Conservation (phyloP, 2,888 invertebrate genomes). For the Eilema caniola region DNA sequence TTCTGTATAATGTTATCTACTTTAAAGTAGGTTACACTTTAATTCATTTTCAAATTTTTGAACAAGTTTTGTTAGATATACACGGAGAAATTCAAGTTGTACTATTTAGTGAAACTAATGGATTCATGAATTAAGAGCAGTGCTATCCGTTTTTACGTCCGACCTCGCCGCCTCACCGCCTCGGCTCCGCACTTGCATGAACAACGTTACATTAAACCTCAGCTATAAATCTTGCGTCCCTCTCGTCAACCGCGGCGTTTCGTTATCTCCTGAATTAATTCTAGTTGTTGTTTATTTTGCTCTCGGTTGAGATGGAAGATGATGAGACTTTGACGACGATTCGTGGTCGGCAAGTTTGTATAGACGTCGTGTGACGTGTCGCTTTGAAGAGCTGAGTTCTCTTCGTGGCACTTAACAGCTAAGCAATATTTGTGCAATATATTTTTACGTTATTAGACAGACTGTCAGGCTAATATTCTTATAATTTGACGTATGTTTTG, state of each 20-base stretch:
- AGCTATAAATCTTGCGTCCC: slow-evolving; percentile 18
- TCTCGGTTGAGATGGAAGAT: slow-evolving; percentile 10
- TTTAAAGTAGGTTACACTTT: too few relatives aligned
- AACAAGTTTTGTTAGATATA: too few relatives aligned
- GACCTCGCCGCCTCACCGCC: background rate
- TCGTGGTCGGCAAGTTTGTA: slow-evolving; percentile 8
- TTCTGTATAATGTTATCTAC: too few relatives aligned
- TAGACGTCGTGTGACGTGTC: background rate
- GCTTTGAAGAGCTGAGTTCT: background rate
- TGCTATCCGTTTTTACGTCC: slow-evolving; percentile 4
- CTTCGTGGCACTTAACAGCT: background rate
- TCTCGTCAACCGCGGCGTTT: slow-evolving; percentile 20
- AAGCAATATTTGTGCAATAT: background rate
- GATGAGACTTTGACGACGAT: slow-evolving; percentile 17
- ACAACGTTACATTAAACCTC: slow-evolving; percentile 14
- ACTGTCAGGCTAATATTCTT: background rate
- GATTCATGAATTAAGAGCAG: slow-evolving; percentile 2
- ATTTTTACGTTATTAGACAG: background rate
- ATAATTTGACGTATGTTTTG: background rate
- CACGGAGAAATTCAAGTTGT: background rate
- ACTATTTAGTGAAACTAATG: background rate
- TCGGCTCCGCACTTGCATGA: slow-evolving; percentile 5
- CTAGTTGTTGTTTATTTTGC: slow-evolving; percentile 19
- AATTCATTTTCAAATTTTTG: too few relatives aligned
- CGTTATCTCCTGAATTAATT: slow-evolving; percentile 24